A percentile compares a stretch with the other conserved stretches of the same genome.
Conservation (phyloP, 2,113 vertebrate genomes). For the Pelusios castaneus region DNA sequence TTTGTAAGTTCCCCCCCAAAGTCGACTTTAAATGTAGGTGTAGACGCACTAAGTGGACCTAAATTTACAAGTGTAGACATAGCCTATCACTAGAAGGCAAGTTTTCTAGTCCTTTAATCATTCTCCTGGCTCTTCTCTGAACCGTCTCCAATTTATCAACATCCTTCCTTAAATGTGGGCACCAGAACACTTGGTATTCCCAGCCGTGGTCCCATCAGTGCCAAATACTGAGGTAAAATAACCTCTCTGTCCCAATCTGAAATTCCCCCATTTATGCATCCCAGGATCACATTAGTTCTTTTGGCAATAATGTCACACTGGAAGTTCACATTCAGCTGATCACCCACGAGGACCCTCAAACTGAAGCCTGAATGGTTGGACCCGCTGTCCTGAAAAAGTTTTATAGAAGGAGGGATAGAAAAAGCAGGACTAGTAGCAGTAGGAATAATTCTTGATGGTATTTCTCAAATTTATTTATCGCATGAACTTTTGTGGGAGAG, state of each 20-base stretch:
- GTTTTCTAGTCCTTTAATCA: not conserved
- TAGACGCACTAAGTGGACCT: too few species aligned
- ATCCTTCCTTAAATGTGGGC: not conserved
- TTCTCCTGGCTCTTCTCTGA: not conserved
- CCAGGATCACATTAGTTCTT: too few species aligned
- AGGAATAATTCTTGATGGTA: not conserved
- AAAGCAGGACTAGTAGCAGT: not conserved
- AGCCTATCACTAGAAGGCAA: not conserved
- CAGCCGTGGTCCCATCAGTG: not conserved
- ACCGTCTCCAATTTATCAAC: not conserved
- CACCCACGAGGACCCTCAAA: not conserved
- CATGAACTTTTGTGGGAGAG: too few species aligned
- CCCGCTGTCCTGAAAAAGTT: not conserved
- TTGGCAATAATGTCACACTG: not conserved
- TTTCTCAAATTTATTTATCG: not conserved
- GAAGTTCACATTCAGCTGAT: too few species aligned
- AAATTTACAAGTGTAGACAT: too few species aligned
- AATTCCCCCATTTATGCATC: not conserved
- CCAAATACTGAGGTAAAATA: not conserved
- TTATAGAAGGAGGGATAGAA: not conserved
- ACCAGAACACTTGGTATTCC: not conserved
- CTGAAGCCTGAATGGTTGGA: not conserved
- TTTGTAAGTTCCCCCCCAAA: too few species aligned
- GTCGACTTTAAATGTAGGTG: too few species aligned
- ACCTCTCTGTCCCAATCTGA: not conserved